Evolutionary conservation across 2,113 vertebrate species (phyloP).

Genomic region (Sebastes schlegelii): DNA sequence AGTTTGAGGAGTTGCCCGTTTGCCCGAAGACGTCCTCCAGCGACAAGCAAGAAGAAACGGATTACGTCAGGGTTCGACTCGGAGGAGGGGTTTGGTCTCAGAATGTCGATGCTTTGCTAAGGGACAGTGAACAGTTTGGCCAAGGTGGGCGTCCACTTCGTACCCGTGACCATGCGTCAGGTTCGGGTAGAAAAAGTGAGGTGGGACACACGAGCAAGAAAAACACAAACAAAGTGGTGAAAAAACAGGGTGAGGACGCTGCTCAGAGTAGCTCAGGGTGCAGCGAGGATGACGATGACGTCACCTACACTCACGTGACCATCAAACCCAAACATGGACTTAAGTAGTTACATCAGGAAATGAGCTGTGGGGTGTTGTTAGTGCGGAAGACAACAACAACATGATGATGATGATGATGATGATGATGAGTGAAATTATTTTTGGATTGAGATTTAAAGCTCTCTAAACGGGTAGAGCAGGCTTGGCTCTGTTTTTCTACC

Average conservation of each 20-base stretch:
- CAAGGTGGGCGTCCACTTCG: too few species aligned
- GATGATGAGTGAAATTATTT: too few species aligned
- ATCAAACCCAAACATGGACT: background rate
- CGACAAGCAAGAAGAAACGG: background rate
- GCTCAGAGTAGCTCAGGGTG: background rate
- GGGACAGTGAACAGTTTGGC: background rate
- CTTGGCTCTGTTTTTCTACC: too few species aligned
- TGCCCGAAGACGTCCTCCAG: background rate
- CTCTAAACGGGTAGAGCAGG: too few species aligned
- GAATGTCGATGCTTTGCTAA: background rate
- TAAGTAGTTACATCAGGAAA: background rate
- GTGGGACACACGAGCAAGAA: background rate
- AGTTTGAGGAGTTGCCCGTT: constrained; percentile 11
- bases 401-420: too few species aligned
- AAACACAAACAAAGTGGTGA: background rate
- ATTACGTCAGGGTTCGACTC: background rate
- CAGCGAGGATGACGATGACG: background rate
- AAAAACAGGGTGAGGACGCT: background rate
- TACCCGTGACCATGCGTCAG: background rate
- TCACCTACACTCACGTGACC: background rate
- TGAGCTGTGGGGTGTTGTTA: background rate
- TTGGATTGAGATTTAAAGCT: too few species aligned
- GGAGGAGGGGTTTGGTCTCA: background rate
- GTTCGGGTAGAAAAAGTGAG: background rate
- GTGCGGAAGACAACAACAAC: too few species aligned